These are phyloP conservation scores for Apodemus agrarius DNA, from an alignment of 2,797 vertebrate genomes.

Conservation along the genomic window DNA sequence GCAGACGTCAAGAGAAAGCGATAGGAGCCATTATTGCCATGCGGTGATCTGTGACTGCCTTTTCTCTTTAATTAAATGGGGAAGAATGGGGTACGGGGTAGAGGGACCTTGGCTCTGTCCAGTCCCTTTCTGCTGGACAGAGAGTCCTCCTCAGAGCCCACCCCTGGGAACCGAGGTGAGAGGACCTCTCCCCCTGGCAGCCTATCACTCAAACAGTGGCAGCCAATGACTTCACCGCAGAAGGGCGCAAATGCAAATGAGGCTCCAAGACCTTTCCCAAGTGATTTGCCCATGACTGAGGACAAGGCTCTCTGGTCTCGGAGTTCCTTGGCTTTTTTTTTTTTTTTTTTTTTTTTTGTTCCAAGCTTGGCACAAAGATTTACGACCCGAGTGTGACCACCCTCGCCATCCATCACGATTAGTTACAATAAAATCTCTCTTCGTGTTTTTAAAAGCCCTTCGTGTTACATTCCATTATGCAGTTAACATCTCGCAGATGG, in stretches of 20 bases:
- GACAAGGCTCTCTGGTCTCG: constrained; percentile 71
- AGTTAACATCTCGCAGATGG: constrained; percentile 81
- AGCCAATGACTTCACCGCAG: constrained; percentile 69
- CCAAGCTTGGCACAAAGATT: constrained; percentile 81
- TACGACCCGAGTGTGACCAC: constrained; percentile 79
- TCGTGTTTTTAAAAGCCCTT: constrained; percentile 86
- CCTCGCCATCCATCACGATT: constrained; percentile 84
- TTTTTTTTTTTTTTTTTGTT: neutral
- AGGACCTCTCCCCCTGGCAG: neutral
- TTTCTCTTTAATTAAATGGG: constrained; percentile 25
- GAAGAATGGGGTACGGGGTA: accelerated
- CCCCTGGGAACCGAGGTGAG: neutral
- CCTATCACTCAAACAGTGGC: neutral
- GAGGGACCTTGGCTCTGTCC: neutral
- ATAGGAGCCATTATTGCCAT: constrained; percentile 38
- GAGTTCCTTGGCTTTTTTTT: constrained; percentile 76
- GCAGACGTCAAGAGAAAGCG: neutral
- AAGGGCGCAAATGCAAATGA: constrained; percentile 56
- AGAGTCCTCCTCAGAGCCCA: neutral
- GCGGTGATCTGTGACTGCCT: constrained; percentile 8
- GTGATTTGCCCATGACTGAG: constrained; percentile 59
- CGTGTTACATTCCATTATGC: constrained; percentile 84
- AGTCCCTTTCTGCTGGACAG: neutral
- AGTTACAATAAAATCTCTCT: constrained; percentile 86
- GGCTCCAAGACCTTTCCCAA: constrained; percentile 69